Evolutionary conservation across 2,113 vertebrate genomes (phyloP).

Genomic region (Planiliza haematocheilus): DNA sequence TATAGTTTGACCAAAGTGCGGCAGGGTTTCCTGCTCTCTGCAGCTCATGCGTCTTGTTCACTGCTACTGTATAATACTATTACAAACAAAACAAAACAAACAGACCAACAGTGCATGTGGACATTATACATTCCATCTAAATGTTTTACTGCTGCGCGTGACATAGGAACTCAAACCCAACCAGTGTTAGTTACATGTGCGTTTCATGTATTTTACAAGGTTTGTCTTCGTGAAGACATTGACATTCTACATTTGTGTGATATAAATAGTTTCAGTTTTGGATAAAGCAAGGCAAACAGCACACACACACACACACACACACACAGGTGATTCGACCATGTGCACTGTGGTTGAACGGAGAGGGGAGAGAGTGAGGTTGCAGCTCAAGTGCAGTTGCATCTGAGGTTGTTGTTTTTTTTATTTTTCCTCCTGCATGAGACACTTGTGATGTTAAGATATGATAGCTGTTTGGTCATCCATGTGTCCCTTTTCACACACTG

Average conservation of each 20-base stretch:
- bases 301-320: no score
- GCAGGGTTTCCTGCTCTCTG: constrained; percentile 45
- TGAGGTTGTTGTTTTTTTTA: background rate
- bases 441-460: background rate
- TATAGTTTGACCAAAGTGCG: constrained; percentile 64
- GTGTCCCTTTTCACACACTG: constrained; percentile 20
- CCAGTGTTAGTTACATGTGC: constrained; percentile 35
- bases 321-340: background rate
- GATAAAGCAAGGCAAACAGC: constrained; percentile 60
- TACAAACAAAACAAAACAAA: constrained; percentile 49
- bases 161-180: constrained; percentile 5
- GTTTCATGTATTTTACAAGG: constrained; percentile 34
- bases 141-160: background rate
- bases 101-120: constrained; percentile 36
- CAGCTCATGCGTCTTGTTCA: constrained; percentile 51
- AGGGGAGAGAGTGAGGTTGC: constrained; percentile 28
- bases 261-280: constrained; percentile 35
- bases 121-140: constrained; percentile 49
- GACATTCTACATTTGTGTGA: constrained; percentile 59
- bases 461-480: constrained; percentile 20
- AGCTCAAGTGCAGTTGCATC: constrained; percentile 23
- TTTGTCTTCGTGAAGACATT: constrained; percentile 46
- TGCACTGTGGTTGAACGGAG: background rate
- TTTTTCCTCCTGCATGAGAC: constrained; percentile 1
- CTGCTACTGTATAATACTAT: constrained; percentile 48